Evolutionary conservation across 2,888 invertebrate genomes (phyloP), one percentile per base, ranked within the genome.

Genomic region (Agrotis clavis): DNA sequence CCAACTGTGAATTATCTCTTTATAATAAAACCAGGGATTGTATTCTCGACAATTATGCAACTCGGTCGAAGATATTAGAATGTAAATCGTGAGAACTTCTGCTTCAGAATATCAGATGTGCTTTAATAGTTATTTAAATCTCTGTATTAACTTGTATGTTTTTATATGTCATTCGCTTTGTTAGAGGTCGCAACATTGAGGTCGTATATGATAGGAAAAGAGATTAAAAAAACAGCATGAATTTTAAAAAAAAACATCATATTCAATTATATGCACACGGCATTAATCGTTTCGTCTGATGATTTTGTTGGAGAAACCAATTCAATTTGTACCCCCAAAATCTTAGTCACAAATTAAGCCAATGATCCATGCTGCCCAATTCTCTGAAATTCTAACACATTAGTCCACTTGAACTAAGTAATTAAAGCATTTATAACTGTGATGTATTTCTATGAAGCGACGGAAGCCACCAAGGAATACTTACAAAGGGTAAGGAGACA

Each of bases 321-420:
- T 56, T 63, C 60, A 63, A 71, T 69, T 64, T 25, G 9, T 67
- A 45, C 59, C 13, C 13, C 50, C n/a, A n/a, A 76, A 83, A 74
- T 76, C 75, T 74, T 74, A 74, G 75, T 79, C 75, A 83, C 53
- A 57, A 70, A 74, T 68, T 78, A 61, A 60, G 56, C 41, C 41
- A 56, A 25, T 76, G 67, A 65, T 50, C 53, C 57, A 84, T 67
- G 53, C 73, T 67, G 30, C 14, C 18, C 64, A 69, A 65, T 84
- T 80, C 75, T 59, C n/a, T 68, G 80, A 71, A 84, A 76, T 74
- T 25, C 50, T 67, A 72, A 75, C 82, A 73, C 69, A 73, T 84
- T 79, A 79, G 57, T 16, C 41, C 69, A 77, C 21, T 74, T 71
- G 72, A 50, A 51, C 72, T n/a, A n/a, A 72, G 59, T 59, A 69